Evolutionary conservation across 2,888 invertebrate species (phyloP).

Genomic region (Xanthia icteritia): DNA sequence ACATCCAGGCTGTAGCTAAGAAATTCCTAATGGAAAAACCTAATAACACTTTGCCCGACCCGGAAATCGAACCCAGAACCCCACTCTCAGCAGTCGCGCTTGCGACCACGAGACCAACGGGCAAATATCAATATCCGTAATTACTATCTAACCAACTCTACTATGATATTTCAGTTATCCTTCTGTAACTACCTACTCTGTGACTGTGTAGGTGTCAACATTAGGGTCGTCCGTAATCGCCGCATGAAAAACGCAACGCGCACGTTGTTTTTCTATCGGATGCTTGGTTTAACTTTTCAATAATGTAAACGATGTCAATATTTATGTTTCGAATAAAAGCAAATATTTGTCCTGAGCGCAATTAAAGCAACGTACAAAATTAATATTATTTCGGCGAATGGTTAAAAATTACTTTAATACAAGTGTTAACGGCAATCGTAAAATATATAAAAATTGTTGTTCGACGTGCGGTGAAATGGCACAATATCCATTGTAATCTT

Average conservation of each 20-base stretch:
- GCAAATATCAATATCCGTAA: background rate
- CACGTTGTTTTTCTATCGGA: constrained; percentile 19
- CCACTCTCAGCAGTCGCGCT: background rate
- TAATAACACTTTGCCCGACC: no score
- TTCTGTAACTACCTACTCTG: background rate
- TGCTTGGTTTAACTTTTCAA: constrained; percentile 18
- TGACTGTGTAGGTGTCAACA: constrained; percentile 5
- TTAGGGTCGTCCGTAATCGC: constrained; percentile 36
- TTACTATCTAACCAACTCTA: background rate
- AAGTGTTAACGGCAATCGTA: constrained; percentile 13
- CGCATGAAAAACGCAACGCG: constrained; percentile 52
- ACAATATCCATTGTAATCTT: background rate
- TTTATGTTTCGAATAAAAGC: constrained; percentile 29
- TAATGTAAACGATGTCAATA: constrained; percentile 35
- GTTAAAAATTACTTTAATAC: constrained; percentile 5
- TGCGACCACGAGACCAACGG: background rate
- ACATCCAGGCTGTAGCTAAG: background rate
- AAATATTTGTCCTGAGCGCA: constrained; percentile 1
- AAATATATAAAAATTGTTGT: background rate
- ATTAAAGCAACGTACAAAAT: constrained; percentile 15
- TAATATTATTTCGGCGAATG: constrained; percentile 5
- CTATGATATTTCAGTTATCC: background rate
- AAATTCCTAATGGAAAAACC: no score
- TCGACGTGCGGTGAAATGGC: no score
- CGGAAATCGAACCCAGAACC: background rate